phyloP scores from a whole-genome alignment of 2,113 vertebrate species.

The Pagrus major region DNA sequence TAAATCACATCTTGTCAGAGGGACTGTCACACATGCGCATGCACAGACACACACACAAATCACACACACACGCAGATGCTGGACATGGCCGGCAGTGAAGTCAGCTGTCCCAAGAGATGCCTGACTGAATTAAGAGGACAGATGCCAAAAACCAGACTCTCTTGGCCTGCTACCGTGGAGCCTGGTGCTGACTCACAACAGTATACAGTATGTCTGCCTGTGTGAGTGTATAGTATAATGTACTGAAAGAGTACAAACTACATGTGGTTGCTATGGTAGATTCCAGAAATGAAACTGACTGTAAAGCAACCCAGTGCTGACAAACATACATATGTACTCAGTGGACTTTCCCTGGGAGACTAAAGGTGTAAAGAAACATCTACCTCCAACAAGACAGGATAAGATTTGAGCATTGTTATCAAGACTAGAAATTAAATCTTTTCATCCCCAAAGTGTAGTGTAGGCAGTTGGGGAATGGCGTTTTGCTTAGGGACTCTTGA shows the following conservation, averaged over 20 bases:
- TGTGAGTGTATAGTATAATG: slow-evolving; percentile 21
- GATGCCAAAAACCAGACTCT: slow-evolving; percentile 63
- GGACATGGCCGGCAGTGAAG: slow-evolving; percentile 50
- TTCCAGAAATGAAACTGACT: background rate
- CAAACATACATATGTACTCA: background rate
- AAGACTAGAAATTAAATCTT: too few relatives aligned
- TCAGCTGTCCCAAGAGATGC: slow-evolving; percentile 65
- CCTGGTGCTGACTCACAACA: slow-evolving; percentile 61
- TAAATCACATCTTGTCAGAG: slow-evolving; percentile 7
- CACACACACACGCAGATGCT: slow-evolving; percentile 17
- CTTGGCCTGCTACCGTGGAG: slow-evolving; percentile 49
- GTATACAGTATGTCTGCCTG: slow-evolving; percentile 28
- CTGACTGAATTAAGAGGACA: slow-evolving; percentile 69
- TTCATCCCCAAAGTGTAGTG: too few relatives aligned
- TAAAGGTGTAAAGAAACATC: background rate
- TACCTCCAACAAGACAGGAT: background rate
- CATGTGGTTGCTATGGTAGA: background rate
- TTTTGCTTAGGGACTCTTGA: background rate
- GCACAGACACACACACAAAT: background rate
- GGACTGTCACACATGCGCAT: background rate
- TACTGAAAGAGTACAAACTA: background rate
- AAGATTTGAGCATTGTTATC: too few relatives aligned
- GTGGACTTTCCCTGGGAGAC: background rate
- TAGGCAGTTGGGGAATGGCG: background rate
- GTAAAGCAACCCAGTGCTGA: background rate